A percentile compares a stretch with the other conserved stretches of the same genome.
Conservation (phyloP, 2,888 invertebrate species). For the Epirrita christyi region DNA sequence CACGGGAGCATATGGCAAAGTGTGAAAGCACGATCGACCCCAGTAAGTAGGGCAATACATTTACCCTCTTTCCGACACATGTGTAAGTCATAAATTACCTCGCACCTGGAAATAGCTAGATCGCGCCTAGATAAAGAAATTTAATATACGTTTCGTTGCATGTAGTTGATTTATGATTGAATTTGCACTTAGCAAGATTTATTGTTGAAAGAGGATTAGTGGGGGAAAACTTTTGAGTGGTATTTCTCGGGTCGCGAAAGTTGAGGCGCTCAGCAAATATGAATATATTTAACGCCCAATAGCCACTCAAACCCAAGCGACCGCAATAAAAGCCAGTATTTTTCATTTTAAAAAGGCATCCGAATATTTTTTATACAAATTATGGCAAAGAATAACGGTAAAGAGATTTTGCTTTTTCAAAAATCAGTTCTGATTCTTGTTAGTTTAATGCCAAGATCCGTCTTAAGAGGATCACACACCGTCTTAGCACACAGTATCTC, state of each 20-base stretch:
- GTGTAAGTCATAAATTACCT: constrained; percentile 71
- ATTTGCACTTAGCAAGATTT: constrained; percentile 31
- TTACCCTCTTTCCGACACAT: constrained; percentile 68
- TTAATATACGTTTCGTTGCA: constrained; percentile 62
- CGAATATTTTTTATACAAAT: no score
- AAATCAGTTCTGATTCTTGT: neutral
- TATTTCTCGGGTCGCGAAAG: constrained; percentile 20
- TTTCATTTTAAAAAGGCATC: no score
- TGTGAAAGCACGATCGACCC: constrained; percentile 63
- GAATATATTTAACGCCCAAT: constrained; percentile 21
- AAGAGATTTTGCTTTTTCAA: neutral
- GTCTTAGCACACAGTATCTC: no score
- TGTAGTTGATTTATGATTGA: constrained; percentile 60
- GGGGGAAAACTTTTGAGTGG: constrained; percentile 24
- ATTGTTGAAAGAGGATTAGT: constrained; percentile 24
- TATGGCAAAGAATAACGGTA: neutral
- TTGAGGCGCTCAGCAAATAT: constrained; percentile 22
- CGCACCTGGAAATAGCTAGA: constrained; percentile 76
- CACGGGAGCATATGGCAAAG: constrained; percentile 43
- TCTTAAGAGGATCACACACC: no score
- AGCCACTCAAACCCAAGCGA: constrained; percentile 8
- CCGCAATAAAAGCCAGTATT: neutral
- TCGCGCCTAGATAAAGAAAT: constrained; percentile 73
- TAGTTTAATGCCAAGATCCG: no score
- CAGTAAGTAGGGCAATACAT: constrained; percentile 73